Base-by-base conservation (phyloP, 2,113 vertebrate species). In the Pimephales promelas region DNA sequence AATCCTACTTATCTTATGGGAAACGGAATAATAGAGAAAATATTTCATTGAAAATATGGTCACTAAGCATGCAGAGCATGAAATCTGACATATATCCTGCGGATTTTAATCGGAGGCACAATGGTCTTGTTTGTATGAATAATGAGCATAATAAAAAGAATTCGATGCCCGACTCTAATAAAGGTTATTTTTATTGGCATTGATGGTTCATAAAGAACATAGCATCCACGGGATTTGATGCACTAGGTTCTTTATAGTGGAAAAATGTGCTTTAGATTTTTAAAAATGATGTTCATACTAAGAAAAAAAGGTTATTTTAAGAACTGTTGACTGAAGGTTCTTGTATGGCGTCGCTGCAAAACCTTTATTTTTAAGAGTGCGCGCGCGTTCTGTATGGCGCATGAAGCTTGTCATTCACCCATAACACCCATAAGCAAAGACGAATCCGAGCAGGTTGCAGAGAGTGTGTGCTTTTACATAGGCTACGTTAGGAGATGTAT, bases 371-470 rank as follows among this genome's bases (percentile, higher is more conserved):
- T 22, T 9, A 54, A 22, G 52, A 54, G 18, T 5, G 47, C 47
- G 47, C 47, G 47, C 47, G 47, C 79, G 75, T 75, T 89, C 64
- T 71, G n/a, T n/a, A 34, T 61, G 52, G 71, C 84, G 22, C 10
- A 76, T 83, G 73, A 8, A 22, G 72, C 34, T 72, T 77, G 79
- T 88, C 90, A 88, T 88, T 79, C 54, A 82, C 79, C 74, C 40
- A 40, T 40, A 40, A 0, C 40, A 40, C 40, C 8, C 81, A 62
- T 85, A n/a, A n/a, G 86, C 76, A 79, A 56, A 87, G 89, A 92
- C 77, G 74, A 86, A 86, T 36, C 22, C 82, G 22, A 83, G 88
- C 90, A 90, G 89, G 88, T 90, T 90, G 87, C 82, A 31, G 70
- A 49, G 70, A 13, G 11, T 22, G 6, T 43, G 24, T 73, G 24